Conservation (phyloP, 2,888 invertebrate species). For the Phrixothrix hirtus region DNA sequence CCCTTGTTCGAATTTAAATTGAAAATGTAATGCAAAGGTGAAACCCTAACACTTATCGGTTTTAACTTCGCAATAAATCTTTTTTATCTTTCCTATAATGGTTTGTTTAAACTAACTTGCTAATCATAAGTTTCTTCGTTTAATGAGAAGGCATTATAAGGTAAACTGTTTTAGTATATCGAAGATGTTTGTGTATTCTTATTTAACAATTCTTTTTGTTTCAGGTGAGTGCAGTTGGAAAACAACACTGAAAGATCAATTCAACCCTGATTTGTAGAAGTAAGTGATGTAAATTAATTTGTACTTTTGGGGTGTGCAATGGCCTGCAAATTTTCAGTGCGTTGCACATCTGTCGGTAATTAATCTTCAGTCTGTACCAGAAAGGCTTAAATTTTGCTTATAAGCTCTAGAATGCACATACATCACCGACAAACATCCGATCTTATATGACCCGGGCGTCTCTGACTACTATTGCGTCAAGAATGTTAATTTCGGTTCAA, state of each 20-base stretch:
- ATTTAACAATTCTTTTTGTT: conserved; percentile 32
- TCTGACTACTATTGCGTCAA: conserved; percentile 34
- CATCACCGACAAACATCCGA: conserved; percentile 23
- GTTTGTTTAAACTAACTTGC: too few relatives aligned
- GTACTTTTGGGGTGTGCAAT: conserved; percentile 32
- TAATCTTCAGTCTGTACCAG: conserved; percentile 28
- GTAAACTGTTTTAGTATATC: too few relatives aligned
- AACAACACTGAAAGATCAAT: conserved; percentile 6
- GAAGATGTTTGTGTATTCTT: background rate
- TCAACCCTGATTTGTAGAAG: conserved; percentile 19
- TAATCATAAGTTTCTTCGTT: too few relatives aligned
- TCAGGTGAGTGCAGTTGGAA: conserved; percentile 41
- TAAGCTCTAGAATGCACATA: conserved; percentile 23
- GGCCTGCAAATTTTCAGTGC: conserved; percentile 36
- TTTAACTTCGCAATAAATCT: background rate
- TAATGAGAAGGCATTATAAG: too few relatives aligned
- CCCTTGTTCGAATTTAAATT: background rate
- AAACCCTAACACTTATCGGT: background rate
- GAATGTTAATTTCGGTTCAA: conserved; percentile 45
- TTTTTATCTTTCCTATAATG: background rate
- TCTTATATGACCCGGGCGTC: conserved; percentile 27
- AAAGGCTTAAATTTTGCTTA: conserved; percentile 17
- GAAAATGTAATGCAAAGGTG: background rate
- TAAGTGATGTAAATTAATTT: conserved; percentile 32
- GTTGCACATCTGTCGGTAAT: conserved; percentile 39